These are phyloP conservation scores for Myotis daubentonii DNA, from an alignment of 2,797 vertebrate species.

Conservation along the genomic window DNA sequence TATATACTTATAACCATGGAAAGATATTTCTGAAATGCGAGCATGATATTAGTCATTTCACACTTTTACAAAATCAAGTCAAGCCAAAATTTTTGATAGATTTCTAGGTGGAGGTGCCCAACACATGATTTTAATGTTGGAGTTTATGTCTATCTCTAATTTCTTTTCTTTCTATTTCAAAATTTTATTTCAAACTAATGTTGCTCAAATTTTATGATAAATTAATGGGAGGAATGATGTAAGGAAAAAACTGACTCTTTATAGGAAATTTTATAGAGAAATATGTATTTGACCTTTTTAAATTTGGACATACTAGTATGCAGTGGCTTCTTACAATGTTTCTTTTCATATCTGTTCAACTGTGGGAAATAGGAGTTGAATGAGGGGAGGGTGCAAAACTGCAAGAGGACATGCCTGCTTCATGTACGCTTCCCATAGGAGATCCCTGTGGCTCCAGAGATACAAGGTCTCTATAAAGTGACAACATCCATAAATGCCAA, in stretches of 20 bases:
- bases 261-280: conserved; percentile 20
- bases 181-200: conserved; percentile 17
- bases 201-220: neutral
- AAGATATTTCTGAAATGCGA: neutral
- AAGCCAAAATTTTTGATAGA: neutral
- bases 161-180: conserved; percentile 16
- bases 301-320: neutral
- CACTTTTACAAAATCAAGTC: conserved; percentile 32
- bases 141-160: neutral
- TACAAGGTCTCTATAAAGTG: neutral
- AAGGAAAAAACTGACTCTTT: neutral
- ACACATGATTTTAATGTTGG: neutral
- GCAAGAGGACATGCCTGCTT: neutral
- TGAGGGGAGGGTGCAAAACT: neutral
- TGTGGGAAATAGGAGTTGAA: neutral
- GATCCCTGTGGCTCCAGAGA: neutral
- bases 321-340: neutral
- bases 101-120: neutral
- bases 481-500: conserved; percentile 12
- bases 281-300: neutral
- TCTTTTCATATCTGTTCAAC: conserved; percentile 26
- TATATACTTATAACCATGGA: neutral
- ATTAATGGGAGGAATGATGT: neutral
- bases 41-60: neutral
- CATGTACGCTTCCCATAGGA: neutral